phyloP scores from a whole-genome alignment of 2,888 invertebrate genomes.

The Lampropteryx suffumata region DNA sequence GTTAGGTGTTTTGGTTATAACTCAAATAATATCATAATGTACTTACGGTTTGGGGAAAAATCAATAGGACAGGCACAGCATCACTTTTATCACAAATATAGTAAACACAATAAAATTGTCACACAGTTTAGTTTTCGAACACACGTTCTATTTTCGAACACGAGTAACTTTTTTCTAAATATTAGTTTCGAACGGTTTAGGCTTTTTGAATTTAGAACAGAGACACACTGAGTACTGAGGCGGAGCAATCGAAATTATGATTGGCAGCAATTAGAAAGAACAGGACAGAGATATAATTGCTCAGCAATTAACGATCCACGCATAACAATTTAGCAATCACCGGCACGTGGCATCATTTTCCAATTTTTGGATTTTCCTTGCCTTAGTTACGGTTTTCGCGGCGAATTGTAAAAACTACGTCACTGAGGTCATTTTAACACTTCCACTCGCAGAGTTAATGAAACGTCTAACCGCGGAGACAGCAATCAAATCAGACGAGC shows the following conservation, averaged over 20 bases:
- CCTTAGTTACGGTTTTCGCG: conserved; percentile 37
- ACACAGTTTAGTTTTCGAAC: conserved; percentile 45
- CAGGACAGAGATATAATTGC: conserved; percentile 68
- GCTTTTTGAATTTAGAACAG: conserved; percentile 38
- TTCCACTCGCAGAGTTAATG: conserved; percentile 43
- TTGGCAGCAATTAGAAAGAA: conserved; percentile 64
- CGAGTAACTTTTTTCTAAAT: conserved; percentile 30
- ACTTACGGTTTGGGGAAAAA: conserved; percentile 65
- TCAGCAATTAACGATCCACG: conserved; percentile 65
- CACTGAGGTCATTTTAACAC: conserved; percentile 74
- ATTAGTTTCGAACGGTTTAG: conserved; percentile 20
- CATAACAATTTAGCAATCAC: conserved; percentile 65
- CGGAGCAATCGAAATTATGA: conserved; percentile 57
- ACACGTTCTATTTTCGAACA: conserved; percentile 39
- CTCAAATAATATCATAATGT: conserved; percentile 29
- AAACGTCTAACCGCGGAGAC: conserved; percentile 38
- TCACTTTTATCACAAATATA: conserved; percentile 67
- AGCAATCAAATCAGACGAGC: conserved; percentile 65
- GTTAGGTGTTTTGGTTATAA: no score
- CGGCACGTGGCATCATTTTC: conserved; percentile 73
- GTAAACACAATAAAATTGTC: conserved; percentile 54
- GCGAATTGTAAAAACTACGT: conserved; percentile 55
- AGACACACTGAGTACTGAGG: conserved; percentile 38
- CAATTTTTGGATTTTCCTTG: conserved; percentile 43
- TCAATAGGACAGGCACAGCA: conserved; percentile 63